Evolutionary conservation across 2,113 vertebrate genomes (phyloP), one percentile per base, ranked within the genome.

Genomic region (Pitta sordida): DNA sequence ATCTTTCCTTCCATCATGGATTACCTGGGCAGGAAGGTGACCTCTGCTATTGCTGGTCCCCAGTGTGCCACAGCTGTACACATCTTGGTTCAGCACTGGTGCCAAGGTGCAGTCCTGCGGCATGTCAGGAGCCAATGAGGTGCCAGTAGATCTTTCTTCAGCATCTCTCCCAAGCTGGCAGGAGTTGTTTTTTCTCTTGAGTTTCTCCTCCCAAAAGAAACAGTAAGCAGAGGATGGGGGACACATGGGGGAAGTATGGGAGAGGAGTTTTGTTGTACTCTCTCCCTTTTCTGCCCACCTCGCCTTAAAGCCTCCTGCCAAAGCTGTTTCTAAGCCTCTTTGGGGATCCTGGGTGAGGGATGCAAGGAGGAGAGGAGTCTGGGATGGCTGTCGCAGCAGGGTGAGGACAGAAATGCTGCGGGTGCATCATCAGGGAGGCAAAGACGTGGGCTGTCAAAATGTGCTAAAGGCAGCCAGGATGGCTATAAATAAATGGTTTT

Each of bases 401-500:
- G 65, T 37, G 87, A 94, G 91, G 95, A 87, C 74, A 87, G 87
- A 87, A 87, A 73, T 2, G 13, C 78, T 85, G 90, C 4, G 9
- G 94, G 75, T 0, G 1, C 78, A 82, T 91, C n/a, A 14, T 94
- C 58, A 49, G 84, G 56, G 91, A 95, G 82, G 93, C 91, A 94
- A 95, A 95, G 89, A 67, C n/a, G 65, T 91, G 91, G 93, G 94
- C 78, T 95, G 90, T 64, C 3, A 18, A 87, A 92, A 95, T 90
- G 94, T 94, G 94, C 91, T 90, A 82, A 94, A 94, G 93, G 90
- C 93, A 93, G 60, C 73, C 76, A 80, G 83, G 83, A n/a, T 55
- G 55, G 39, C 68, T 96, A 95, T 95, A 96, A 96, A 96, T 94
- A 96, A 95, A 65, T 37, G 26, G 83, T 43, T 93, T 93, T 91